Percentiles rank a stretch among this genome's conserved stretches.
These are phyloP conservation scores for Enteromius treurensis DNA, from an alignment of 2,797 vertebrate genomes.

Conservation along the genomic window DNA sequence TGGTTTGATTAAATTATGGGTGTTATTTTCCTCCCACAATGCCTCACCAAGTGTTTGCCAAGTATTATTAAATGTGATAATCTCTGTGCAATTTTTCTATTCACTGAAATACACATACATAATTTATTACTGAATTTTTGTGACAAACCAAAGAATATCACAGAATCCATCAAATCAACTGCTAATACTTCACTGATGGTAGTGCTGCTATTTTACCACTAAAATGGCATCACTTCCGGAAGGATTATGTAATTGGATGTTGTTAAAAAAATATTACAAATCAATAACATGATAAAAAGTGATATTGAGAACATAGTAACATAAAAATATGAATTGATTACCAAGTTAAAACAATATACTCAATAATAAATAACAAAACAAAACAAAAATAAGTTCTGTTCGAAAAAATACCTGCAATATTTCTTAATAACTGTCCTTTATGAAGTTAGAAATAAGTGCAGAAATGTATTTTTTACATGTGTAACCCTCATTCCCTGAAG, in stretches of 20 bases:
- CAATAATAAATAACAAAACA: too few species aligned
- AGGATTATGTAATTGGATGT: background rate
- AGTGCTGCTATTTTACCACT: background rate
- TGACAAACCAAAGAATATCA: background rate
- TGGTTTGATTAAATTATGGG: conserved; percentile 23
- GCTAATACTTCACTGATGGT: background rate
- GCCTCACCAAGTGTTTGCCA: conserved; percentile 12
- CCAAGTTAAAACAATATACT: background rate
- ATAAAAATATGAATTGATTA: background rate
- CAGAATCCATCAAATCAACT: background rate
- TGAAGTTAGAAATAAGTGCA: too few species aligned
- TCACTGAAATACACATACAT: background rate
- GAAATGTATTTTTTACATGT: too few species aligned
- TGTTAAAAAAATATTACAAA: background rate
- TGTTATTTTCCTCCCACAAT: conserved; percentile 32
- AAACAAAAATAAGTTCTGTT: background rate
- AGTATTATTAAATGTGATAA: background rate
- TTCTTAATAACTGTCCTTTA: background rate
- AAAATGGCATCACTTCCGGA: background rate
- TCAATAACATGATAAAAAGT: background rate
- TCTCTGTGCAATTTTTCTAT: background rate
- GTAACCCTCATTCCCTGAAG: too few species aligned
- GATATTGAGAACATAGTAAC: background rate
- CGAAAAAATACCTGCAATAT: background rate
- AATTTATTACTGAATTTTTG: background rate